Base-by-base conservation (phyloP, 2,113 vertebrate species). In the Rhinopomastus cyanomelas region DNA sequence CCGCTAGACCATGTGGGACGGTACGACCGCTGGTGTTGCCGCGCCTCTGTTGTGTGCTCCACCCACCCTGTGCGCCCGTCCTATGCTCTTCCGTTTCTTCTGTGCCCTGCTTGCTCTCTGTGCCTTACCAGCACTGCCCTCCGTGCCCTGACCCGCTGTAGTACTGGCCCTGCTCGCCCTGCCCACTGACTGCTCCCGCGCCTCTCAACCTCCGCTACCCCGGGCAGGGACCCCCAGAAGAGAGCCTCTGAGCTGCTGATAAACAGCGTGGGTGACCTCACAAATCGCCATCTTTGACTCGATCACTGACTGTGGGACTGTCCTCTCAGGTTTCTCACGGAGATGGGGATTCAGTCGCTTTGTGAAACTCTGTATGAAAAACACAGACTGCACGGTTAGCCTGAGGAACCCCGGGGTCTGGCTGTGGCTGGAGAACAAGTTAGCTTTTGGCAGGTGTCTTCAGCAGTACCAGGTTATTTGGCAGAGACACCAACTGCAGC, bases 1-100 rank as follows among this genome's bases (percentile, higher is more conserved):
- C 97, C 97, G 97, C 97, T 98, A 98, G 97, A 98, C 97, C 97
- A 98, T 97, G 95, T 98, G 97, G 97, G 97, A 98, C 1, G 0
- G 39, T 48, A 2, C 23, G 0, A 0, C 0, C 0, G 0, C 0
- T 0, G 0, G 0, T 0, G 4, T 0, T 4, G 7, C 22, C 12
- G 9, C 2, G 0, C 6, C 6, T 0, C 5, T 6, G 0, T 0
- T 16, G 16, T 5, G 13, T 21, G 2, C 2, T 0, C 2, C 4
- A 4, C 13, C 30, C 2, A 29, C 22, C 3, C 2, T 30, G 9
- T 16, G 9, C 21, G 48, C 48, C 16, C 16, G 20, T 17, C 46
- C 46, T 20, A 8, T 20, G 46, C 46, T 18, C 46, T 12, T 8
- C 46, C 46, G 46, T 17, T 48, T 17, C 46, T 17, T 15, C 39